These are phyloP conservation scores for Eclectus roratus DNA, from an alignment of 2,113 vertebrate species.

Conservation along the genomic window DNA sequence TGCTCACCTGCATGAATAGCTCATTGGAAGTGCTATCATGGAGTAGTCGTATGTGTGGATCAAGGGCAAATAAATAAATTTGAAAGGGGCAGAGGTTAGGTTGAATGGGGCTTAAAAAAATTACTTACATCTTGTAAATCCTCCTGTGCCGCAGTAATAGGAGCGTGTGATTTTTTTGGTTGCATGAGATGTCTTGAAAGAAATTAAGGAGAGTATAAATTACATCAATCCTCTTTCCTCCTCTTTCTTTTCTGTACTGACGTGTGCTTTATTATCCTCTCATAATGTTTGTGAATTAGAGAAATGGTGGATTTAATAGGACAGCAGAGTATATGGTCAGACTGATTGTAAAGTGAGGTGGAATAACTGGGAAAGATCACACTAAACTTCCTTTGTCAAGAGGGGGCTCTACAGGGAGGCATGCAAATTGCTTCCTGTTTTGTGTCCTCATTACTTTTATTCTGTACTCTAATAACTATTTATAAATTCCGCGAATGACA, in stretches of 20 bases:
- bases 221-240: neutral
- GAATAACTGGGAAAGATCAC: neutral
- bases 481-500: neutral
- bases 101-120: neutral
- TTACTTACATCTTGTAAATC: neutral
- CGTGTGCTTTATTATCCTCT: neutral
- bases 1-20: neutral
- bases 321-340: neutral
- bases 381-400: neutral
- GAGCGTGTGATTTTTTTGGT: constrained; percentile 25
- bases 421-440: neutral
- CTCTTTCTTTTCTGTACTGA: neutral
- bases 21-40: neutral
- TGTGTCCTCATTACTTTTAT: neutral
- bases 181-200: neutral
- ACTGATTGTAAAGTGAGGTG: neutral
- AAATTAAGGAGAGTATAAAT: neutral
- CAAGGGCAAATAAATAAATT: neutral
- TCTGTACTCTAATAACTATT: neutral
- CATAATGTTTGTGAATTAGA: neutral
- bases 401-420: neutral
- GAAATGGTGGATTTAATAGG: neutral
- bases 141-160: neutral
- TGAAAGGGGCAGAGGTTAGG: neutral
- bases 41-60: neutral